phyloP scores from a whole-genome alignment of 2,797 vertebrate genomes.

The Myiotriccus ornatus region DNA sequence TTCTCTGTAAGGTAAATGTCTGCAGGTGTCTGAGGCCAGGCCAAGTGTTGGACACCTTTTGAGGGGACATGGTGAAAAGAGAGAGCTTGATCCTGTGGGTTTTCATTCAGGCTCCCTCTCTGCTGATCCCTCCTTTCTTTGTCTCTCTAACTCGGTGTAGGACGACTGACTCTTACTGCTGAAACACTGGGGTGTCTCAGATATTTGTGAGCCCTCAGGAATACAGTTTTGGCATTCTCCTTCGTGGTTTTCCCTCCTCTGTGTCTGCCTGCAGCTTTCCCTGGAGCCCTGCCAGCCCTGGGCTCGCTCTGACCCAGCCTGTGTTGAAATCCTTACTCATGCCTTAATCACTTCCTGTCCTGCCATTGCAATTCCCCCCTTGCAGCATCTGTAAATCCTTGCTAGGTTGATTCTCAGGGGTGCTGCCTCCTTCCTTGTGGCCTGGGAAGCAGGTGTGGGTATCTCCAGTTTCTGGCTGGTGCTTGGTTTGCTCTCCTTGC shows the following conservation, averaged over 20 bases:
- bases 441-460: background rate
- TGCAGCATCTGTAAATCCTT: background rate
- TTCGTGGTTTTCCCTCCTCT: background rate
- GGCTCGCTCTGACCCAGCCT: background rate
- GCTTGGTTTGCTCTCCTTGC: background rate
- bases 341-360: slow-evolving; percentile 34
- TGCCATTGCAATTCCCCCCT: background rate
- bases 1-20: background rate
- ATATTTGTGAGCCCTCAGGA: background rate
- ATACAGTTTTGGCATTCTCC: background rate
- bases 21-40: background rate
- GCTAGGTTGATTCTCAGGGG: background rate
- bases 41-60: background rate
- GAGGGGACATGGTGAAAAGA: background rate
- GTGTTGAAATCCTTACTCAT: slow-evolving; percentile 27
- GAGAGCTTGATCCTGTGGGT: background rate
- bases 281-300: slow-evolving; percentile 6
- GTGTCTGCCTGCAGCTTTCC: background rate
- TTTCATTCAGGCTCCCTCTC: background rate
- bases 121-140: background rate
- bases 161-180: background rate
- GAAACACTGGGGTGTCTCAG: background rate
- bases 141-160: background rate
- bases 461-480: background rate
- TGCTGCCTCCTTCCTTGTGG: background rate